Evolutionary conservation across 1,140 invertebrate species (phyloP), one percentile per base, ranked within the genome.

Genomic region (Drosophila melanica): DNA sequence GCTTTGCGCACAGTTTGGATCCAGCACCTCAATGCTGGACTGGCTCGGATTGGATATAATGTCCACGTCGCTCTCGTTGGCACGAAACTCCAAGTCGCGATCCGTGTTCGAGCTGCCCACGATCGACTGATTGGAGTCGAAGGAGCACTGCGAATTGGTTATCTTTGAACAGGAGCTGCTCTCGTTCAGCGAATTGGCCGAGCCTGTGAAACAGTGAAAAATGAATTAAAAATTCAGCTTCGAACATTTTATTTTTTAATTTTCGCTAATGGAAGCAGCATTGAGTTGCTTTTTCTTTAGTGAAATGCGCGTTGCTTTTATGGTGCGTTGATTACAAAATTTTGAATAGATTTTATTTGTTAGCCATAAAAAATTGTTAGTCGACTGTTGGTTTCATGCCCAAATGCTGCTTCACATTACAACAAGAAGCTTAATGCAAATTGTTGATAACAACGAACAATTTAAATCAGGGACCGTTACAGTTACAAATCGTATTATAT

Each of bases 31-130:
- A 16, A 95, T 94, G 63, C 94, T 94, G 79, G 94, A 94, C 77
- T 94, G 94, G 91, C 94, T 95, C 12, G 94, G 94, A 92, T 94
- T 95, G 47, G 94, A 95, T n/a, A 95, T 92, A 44, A 95, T 92
- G 82, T 95, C 94, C 70, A 95, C 93, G 76, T 95, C 94, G 79
- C 94, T 94, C 73, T 95, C 94, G 48, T 86, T 91, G 3, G 79
- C 81, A n/a, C 77, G 81, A 48, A 92, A 92, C 62, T 92, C 90
- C 18, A 80, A 50, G 62, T 90, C 86, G 35, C 84, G 81, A 12
- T 91, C 90, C 5, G 79, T 92, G 37, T 92, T 91, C 1, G 91
- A 75, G 16, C 91, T 92, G 42, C 92, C 93, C 37, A 92, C 90
- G 5, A 93, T 79, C 16, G 87, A 89, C 55, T 85, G 84, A 85